phyloP scores from a whole-genome alignment of 2,113 vertebrate genomes.

The Periophthalmus modestus region DNA sequence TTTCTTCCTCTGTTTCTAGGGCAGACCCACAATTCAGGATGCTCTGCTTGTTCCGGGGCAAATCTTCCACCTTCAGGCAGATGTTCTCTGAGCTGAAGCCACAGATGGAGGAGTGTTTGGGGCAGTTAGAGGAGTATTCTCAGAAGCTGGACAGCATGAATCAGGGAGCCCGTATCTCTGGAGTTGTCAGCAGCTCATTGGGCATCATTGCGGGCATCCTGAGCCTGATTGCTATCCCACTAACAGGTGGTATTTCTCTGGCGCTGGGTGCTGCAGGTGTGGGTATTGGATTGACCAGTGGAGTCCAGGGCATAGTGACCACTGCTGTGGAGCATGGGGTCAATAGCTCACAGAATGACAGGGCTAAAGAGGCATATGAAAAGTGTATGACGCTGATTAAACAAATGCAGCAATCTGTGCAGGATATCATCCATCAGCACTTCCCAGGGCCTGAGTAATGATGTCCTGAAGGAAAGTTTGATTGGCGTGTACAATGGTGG shows the following conservation, averaged over 20 bases:
- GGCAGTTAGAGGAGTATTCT: constrained; percentile 15
- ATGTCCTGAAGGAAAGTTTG: background rate
- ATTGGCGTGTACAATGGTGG: background rate
- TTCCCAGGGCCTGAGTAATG: constrained; percentile 27
- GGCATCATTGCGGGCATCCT: constrained; percentile 39
- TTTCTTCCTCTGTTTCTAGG: constrained; percentile 30
- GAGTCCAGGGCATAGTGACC: constrained; percentile 36
- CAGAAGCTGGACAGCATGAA: constrained; percentile 50
- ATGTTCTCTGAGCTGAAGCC: constrained; percentile 26
- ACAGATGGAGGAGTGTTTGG: constrained; percentile 36
- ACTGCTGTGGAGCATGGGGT: constrained; percentile 38
- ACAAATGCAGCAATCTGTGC: constrained; percentile 26
- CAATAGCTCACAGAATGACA: constrained; percentile 18
- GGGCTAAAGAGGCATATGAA: constrained; percentile 30
- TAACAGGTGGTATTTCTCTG: constrained; percentile 51
- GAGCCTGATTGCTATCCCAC: constrained; percentile 12
- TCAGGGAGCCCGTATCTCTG: constrained; percentile 55
- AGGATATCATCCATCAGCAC: constrained; percentile 33
- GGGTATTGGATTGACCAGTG: constrained; percentile 44
- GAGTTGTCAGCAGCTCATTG: constrained; percentile 50
- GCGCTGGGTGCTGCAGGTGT: constrained; percentile 26
- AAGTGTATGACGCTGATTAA: background rate
- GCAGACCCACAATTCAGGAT: constrained; percentile 28
- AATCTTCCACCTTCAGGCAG: constrained; percentile 2
- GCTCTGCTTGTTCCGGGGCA: constrained; percentile 40